Evolutionary conservation across 23 tunicate species (phyloP), one percentile per base, ranked within the genome.

Genomic region (Pegea sp.): DNA sequence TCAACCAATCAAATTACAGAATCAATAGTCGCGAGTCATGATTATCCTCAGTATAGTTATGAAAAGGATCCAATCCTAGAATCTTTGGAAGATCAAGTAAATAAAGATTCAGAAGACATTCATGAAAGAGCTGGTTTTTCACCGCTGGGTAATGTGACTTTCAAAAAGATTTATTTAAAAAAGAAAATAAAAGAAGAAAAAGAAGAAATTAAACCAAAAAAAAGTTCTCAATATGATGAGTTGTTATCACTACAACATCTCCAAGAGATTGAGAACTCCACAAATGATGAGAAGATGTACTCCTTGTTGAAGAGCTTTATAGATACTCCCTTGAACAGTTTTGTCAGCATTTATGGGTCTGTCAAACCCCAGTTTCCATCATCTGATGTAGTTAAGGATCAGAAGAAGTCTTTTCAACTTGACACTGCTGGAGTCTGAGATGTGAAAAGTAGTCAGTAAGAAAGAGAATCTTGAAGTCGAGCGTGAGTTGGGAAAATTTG

Each of bases 181-280:
- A n/a, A n/a, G n/a, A n/a, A n/a, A n/a, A n/a, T n/a, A n/a, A n/a
- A n/a, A n/a, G n/a, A n/a, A n/a, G n/a, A n/a, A n/a, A n/a, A n/a
- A n/a, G n/a, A n/a, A n/a, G n/a, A n/a, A n/a, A n/a, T n/a, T n/a
- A n/a, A n/a, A n/a, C n/a, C n/a, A n/a, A n/a, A 6, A 6, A 53
- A 64, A 42, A 56, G 64, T 30, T 70, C 77, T 7, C 77, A 70
- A 28, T 70, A 70, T 54, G 77, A 70, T 27, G 28, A 61, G n/a
- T n/a, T n/a, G n/a, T n/a, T 42, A 33, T 70, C n/a, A 32, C 33
- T 1, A 11, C 59, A 7, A 32, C 62, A 30, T n/a, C 62, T 7
- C 7, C 61, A 28, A 29, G 23, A 13, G 28, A 67, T 44, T 55
- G 46, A 27, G 28, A n/a, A 28, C 13, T 33, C 20, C 5, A 67